Evolutionary conservation across 1,140 invertebrate species (phyloP), one percentile per base, ranked within the genome.

Genomic region (Drosophila busckii): DNA sequence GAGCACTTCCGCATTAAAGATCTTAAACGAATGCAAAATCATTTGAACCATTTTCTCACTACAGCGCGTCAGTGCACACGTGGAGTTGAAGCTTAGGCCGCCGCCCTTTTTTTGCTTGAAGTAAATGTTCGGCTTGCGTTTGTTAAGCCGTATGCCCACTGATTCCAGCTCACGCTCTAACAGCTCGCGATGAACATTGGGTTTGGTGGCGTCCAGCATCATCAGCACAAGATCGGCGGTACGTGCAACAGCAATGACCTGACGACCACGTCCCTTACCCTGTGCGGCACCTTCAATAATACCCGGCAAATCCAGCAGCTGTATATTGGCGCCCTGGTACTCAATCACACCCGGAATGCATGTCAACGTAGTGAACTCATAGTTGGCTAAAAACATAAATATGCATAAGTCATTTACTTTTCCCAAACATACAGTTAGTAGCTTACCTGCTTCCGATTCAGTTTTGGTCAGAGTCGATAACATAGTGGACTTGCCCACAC

Each of bases 261-360:
- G 93, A 71, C 93, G 89, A 75, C 94, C 95, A 88, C 94, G 90
- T 84, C 95, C 96, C 89, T 96, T 96, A 54, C 95, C 96, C 89
- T 87, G 63, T 12, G 97, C 93, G 83, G 97, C 97, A 61, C 97
- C 97, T 91, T 99, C 97, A 88, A 99, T 99, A 75, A 95, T 96
- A 85, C 97, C 98, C 64, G 98, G 98, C 71, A 99, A 91, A 93
- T 99, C 98, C 1, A 99, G 91, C 34, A 99, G 89, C 85, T 99
- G 98, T 87, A 99, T 99, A 87, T 99, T 99, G 9, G 98, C 98
- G 41, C 97, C 97, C 87, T 98, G 96, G 86, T 99, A 98, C 87
- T 98, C 94, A 63, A 99, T 98, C 0, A 99, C 97, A 50, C 98
- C 98, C 35, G 98, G 98, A 83, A 99, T 99, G 89, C 98, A 99